Evolutionary conservation across 2,113 vertebrate species (phyloP).

Genomic region (Fulica atra): DNA sequence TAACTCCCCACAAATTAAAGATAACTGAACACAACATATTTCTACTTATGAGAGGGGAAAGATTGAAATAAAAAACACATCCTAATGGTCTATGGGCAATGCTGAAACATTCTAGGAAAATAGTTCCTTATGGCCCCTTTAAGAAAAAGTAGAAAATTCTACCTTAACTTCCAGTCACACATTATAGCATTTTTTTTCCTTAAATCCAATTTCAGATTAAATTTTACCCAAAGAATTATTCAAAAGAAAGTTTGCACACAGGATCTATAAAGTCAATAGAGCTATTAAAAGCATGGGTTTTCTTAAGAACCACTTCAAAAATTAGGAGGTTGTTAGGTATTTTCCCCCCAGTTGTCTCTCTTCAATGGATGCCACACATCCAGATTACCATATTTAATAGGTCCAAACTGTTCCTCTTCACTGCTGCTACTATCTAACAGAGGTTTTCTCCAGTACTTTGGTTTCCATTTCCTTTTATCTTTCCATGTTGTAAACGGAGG

Average conservation of each 20-base stretch:
- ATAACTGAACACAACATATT: neutral
- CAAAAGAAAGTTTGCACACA: neutral
- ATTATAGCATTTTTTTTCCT: neutral
- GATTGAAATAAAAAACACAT: neutral
- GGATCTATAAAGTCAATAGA: neutral
- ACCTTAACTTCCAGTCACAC: neutral
- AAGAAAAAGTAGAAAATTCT: neutral
- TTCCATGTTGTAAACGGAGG: conserved; percentile 95
- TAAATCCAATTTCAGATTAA: neutral
- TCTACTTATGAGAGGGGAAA: neutral
- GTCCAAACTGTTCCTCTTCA: conserved; percentile 73
- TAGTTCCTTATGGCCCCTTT: neutral
- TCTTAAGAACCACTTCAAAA: neutral
- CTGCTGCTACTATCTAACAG: conserved; percentile 73
- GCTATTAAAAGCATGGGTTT: neutral
- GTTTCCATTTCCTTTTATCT: conserved; percentile 88
- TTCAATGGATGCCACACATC: neutral
- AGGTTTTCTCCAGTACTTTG: conserved; percentile 78
- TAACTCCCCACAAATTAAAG: neutral
- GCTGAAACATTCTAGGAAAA: neutral
- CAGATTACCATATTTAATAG: conserved; percentile 79
- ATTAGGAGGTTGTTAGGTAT: neutral
- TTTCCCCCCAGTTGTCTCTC: neutral
- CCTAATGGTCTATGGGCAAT: neutral
- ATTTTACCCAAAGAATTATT: neutral